phyloP scores from a whole-genome alignment of 1,140 invertebrate species.

The Araneus ventricosus region DNA sequence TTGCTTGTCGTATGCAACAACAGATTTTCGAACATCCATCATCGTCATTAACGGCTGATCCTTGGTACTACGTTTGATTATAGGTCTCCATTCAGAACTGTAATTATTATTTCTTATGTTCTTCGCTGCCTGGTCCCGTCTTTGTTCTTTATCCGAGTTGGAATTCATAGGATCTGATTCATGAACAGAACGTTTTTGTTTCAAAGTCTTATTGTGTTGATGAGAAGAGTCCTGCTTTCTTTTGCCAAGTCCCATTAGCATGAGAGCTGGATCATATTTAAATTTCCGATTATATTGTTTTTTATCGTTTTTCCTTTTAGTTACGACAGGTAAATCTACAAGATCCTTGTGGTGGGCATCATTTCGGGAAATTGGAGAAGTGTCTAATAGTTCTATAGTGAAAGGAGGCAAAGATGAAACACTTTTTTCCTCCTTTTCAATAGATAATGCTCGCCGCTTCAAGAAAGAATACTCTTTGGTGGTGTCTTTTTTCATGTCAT shows the following conservation, averaged over 20 bases:
- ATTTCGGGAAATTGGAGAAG: background rate
- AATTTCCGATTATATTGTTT: slow-evolving; percentile 8
- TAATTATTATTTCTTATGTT: slow-evolving; percentile 23
- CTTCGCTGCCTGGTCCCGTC: background rate
- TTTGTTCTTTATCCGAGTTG: background rate
- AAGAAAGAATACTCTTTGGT: background rate
- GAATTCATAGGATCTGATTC: background rate
- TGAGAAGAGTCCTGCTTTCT: background rate
- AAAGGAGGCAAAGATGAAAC: background rate
- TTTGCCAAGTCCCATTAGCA: slow-evolving; percentile 60
- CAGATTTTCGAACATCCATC: background rate
- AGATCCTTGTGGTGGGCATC: too few relatives aligned
- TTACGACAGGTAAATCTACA: too few relatives aligned
- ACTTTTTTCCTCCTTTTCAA: too few relatives aligned
- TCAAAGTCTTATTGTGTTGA: background rate
- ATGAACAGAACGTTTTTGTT: background rate
- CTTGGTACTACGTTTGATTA: background rate
- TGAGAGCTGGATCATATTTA: slow-evolving; percentile 64
- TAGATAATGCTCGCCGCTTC: background rate
- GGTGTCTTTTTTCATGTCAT: background rate
- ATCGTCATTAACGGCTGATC: slow-evolving; percentile 44
- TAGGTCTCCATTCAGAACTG: background rate
- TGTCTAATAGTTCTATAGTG: background rate
- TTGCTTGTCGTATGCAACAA: background rate
- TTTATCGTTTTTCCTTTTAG: background rate